A percentile compares a stretch with the other conserved stretches of the same genome.
Conservation (phyloP, 2,113 vertebrate species). For the Crocuta crocuta region DNA sequence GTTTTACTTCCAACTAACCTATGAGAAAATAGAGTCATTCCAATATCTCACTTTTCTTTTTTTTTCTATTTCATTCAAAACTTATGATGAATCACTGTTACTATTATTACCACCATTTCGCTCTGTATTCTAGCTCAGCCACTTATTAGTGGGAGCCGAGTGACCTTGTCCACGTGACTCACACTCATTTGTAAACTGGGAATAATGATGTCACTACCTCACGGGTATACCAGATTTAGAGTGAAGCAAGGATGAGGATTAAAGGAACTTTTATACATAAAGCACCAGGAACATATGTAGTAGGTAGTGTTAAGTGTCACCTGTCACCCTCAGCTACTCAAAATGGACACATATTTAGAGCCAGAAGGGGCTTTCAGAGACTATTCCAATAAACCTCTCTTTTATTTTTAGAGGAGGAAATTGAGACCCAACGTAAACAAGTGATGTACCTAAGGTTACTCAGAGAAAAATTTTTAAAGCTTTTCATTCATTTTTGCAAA, state of each 20-base stretch:
- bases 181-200: background rate
- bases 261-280: background rate
- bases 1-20: constrained; percentile 16
- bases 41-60: background rate
- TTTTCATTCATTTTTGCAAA: constrained; percentile 45
- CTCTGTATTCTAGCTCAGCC: background rate
- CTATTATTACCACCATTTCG: background rate
- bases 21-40: constrained; percentile 25
- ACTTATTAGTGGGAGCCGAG: background rate
- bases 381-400: constrained; percentile 8
- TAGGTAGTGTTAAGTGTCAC: background rate
- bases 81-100: background rate
- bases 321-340: background rate
- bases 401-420: constrained; percentile 41
- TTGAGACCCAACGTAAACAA: background rate
- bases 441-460: background rate
- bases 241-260: background rate
- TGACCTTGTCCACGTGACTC: background rate
- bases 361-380: background rate
- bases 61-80: constrained; percentile 40
- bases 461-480: background rate
- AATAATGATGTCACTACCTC: background rate
- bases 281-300: background rate
- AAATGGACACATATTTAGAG: background rate
- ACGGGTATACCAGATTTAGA: background rate